Evolutionary conservation across 2,888 invertebrate species (phyloP).

Genomic region (Pelosia muscerda): DNA sequence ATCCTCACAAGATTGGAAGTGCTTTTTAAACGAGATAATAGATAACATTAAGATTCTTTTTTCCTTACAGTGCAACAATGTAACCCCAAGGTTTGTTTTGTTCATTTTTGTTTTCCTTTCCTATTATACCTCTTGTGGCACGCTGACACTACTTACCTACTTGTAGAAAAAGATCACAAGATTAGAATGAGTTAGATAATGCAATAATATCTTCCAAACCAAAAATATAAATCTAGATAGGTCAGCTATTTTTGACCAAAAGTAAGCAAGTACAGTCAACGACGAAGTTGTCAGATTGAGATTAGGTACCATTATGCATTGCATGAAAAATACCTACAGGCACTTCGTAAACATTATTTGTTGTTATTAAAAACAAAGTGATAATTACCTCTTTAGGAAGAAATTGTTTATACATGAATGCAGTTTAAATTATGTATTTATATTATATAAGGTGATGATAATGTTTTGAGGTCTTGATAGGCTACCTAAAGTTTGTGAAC

Average conservation of each 20-base stretch:
- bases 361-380: conserved; percentile 3
- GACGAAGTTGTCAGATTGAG: not conserved
- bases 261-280: too few species aligned
- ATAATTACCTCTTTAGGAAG: not conserved
- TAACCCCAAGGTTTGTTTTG: not conserved
- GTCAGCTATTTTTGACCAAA: not conserved
- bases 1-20: conserved; percentile 5
- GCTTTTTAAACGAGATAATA: not conserved
- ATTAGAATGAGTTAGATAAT: not conserved
- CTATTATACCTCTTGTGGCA: too few species aligned
- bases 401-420: not conserved
- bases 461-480: conserved; percentile 4
- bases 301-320: not conserved
- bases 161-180: not conserved
- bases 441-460: not conserved
- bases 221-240: not conserved
- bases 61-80: conserved; percentile 3
- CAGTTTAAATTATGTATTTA: not conserved
- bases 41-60: not conserved
- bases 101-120: not conserved
- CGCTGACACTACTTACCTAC: not conserved
- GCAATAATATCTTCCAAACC: not conserved
- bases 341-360: not conserved
- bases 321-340: not conserved
- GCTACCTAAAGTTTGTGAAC: not conserved